Base-by-base conservation (phyloP, 2,113 vertebrate species). In the Brachionichthys hirsutus region DNA sequence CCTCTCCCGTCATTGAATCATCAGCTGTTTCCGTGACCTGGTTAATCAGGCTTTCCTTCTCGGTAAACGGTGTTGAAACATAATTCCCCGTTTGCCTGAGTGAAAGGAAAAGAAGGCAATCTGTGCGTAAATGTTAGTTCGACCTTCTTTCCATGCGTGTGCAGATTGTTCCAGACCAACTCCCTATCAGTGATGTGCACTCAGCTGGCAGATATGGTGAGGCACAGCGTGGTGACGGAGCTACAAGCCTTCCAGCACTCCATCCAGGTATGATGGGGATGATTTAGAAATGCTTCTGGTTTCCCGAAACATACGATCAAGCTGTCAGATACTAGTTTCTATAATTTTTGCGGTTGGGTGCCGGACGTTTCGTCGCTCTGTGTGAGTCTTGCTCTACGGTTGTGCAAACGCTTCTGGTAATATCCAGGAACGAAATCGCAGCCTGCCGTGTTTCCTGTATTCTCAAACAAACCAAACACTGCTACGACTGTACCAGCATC, bases 161-260 rank as follows among this genome's bases (percentile, higher is more conserved):
- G 24, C 24, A 30, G 24, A 8, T 30, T 38, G 36, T 12, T 47
- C 34, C 47, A 59, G 44, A 50, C 12, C 9, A 11, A 30, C 36
- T 66, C 19, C 35, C 6, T 62, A 30, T 77, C 16, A 64, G 20
- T 67, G 12, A 13, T 68, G 16, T 45, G 3, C 17, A 75, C 71
- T 62, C 79, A 89, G 79, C 51, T 82, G 64, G 82, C 89, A 85
- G 82, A 79, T 58, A 89, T 90, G 86, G 89, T 87, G 79, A 89
- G 83, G 47, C 68, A 84, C 75, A 77, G 49, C 18, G 24, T 55
- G 41, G 72, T 81, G 77, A 68, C 42, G 0, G 89, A 90, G 64
- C 41, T 92, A 75, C 90, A 82, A 56, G 62, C 67, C 49, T 70
- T 88, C 69, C 81, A 74, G 66, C 73, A 76, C 24, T 54, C 74